A percentile compares a stretch with the other conserved stretches of the same genome.
phyloP scores from a whole-genome alignment of 2,888 invertebrate species.

The Andricus quercusramuli region DNA sequence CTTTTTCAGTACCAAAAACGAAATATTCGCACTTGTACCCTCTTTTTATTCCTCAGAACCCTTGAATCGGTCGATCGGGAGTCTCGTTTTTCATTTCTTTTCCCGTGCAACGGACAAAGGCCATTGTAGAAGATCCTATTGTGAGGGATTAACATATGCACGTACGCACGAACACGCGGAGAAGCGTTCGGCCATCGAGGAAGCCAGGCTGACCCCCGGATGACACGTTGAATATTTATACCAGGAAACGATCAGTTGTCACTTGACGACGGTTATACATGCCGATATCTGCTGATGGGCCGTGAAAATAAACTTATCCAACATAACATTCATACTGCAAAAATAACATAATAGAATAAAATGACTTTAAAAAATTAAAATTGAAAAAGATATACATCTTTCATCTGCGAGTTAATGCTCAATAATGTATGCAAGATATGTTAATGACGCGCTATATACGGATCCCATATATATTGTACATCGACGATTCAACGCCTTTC shows the following conservation, averaged over 20 bases:
- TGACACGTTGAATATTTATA: constrained; percentile 74
- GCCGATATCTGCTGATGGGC: constrained; percentile 54
- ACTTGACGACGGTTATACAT: constrained; percentile 55
- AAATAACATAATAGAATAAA: neutral
- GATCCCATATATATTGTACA: neutral
- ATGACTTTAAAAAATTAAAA: neutral
- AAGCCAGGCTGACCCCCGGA: constrained; percentile 71
- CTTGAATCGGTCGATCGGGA: constrained; percentile 49
- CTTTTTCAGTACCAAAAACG: neutral
- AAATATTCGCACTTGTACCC: constrained; percentile 36
- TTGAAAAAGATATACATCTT: neutral
- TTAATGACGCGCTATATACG: neutral
- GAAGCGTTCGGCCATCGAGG: constrained; percentile 61
- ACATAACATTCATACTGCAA: neutral
- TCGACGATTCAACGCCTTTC: neutral
- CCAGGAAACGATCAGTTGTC: constrained; percentile 70
- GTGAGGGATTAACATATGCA: constrained; percentile 72
- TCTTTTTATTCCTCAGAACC: constrained; percentile 13
- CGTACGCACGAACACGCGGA: constrained; percentile 56
- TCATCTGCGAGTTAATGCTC: neutral
- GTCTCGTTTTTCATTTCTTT: constrained; percentile 72
- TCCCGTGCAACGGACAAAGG: constrained; percentile 71
- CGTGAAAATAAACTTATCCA: constrained; percentile 54
- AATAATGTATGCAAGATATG: neutral
- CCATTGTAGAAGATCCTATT: constrained; percentile 73